These are phyloP conservation scores for Stenoptilia bipunctidactyla DNA, from an alignment of 2,888 invertebrate species.

Conservation along the genomic window DNA sequence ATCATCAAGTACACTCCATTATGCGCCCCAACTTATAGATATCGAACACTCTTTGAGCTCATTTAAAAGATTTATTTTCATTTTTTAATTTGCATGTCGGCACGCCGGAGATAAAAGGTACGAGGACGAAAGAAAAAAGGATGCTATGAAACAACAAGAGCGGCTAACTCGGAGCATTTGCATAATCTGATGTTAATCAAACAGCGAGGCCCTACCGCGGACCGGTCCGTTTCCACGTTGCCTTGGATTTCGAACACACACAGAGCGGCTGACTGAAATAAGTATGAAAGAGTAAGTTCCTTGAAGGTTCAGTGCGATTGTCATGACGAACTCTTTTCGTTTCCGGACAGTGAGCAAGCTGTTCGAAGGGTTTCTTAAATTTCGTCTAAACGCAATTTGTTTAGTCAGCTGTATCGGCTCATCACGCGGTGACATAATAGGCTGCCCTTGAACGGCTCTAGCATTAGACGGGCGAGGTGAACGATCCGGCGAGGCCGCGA, in stretches of 20 bases:
- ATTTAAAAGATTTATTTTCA: constrained; percentile 52
- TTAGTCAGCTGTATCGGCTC: background rate
- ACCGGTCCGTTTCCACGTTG: constrained; percentile 16
- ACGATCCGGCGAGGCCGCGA: constrained; percentile 56
- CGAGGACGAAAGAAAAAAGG: constrained; percentile 53
- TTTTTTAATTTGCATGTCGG: constrained; percentile 61
- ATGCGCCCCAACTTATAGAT: constrained; percentile 46
- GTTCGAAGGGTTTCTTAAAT: background rate
- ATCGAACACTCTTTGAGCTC: constrained; percentile 61
- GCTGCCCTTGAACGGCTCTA: constrained; percentile 46
- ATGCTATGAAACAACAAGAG: constrained; percentile 57
- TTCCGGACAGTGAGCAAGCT: background rate
- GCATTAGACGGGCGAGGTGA: constrained; percentile 48
- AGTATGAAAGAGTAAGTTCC: no score
- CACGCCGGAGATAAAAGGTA: constrained; percentile 58
- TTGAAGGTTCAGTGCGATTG: background rate
- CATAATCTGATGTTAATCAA: constrained; percentile 71
- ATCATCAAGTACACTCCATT: constrained; percentile 54
- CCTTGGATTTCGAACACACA: constrained; percentile 25
- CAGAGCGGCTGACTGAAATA: no score
- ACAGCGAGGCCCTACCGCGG: constrained; percentile 39
- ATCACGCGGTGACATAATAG: constrained; percentile 39
- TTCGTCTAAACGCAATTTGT: constrained; percentile 9
- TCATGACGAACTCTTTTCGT: background rate
- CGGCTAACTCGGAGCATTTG: constrained; percentile 63